A percentile compares a stretch with the other conserved stretches of the same genome.
These are phyloP conservation scores for Platichthys flesus DNA, from an alignment of 2,113 vertebrate species.

Conservation along the genomic window DNA sequence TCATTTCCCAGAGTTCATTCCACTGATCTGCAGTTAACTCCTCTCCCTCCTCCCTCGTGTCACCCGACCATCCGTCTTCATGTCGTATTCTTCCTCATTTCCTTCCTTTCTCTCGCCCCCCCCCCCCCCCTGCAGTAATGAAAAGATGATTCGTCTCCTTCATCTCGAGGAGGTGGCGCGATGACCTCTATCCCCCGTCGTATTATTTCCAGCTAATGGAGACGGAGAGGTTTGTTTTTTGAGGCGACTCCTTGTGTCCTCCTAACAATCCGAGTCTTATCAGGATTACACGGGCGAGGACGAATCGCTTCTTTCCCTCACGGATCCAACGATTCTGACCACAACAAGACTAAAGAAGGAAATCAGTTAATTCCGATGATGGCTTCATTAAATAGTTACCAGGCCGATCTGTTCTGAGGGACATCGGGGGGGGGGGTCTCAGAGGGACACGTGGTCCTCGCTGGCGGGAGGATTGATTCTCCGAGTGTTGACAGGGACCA, in stretches of 20 bases:
- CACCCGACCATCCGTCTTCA: slow-evolving; percentile 47
- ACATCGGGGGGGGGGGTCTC: background rate
- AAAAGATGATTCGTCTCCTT: slow-evolving; percentile 68
- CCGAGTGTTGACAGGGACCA: slow-evolving; percentile 33
- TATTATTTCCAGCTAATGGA: slow-evolving; percentile 60
- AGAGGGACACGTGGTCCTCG: slow-evolving; percentile 7
- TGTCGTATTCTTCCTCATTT: slow-evolving; percentile 50
- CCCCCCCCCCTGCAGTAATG: slow-evolving; percentile 28
- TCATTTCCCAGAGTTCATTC: too few relatives aligned
- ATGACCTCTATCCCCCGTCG: slow-evolving; percentile 49
- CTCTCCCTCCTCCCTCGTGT: background rate
- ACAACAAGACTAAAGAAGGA: background rate
- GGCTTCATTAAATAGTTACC: slow-evolving; percentile 18
- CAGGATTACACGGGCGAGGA: background rate
- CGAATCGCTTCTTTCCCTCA: background rate
- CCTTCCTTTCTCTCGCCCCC: slow-evolving; percentile 13
- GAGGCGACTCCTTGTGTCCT: slow-evolving; percentile 18
- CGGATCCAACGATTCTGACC: slow-evolving; percentile 5
- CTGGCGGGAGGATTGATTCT: slow-evolving; percentile 40
- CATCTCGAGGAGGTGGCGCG: slow-evolving; percentile 41
- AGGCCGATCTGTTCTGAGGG: background rate
- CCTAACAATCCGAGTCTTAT: slow-evolving; percentile 47
- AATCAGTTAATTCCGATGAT: slow-evolving; percentile 25
- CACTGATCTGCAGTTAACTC: slow-evolving; percentile 6
- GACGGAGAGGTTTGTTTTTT: slow-evolving; percentile 46